Percentiles rank a stretch among this genome's conserved stretches.
Conservation (phyloP, 2,113 vertebrate species). For the Corvus hawaiiensis region DNA sequence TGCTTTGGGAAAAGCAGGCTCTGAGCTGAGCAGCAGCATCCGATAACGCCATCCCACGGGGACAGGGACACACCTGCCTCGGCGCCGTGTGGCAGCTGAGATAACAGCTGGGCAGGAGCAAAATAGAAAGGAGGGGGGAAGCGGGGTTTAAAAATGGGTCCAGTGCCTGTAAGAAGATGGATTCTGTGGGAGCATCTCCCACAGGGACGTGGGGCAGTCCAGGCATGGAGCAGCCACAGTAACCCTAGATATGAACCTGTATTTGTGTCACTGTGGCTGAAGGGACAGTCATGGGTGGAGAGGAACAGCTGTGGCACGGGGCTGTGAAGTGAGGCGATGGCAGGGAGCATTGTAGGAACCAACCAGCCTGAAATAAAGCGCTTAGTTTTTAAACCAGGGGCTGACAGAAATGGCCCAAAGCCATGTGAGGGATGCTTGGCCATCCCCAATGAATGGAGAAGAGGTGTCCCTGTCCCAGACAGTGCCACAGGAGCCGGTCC, state of each 20-base stretch:
- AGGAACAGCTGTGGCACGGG: neutral
- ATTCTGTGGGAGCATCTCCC: neutral
- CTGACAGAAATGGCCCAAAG: neutral
- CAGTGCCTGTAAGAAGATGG: neutral
- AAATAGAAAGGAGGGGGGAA: conserved; percentile 11
- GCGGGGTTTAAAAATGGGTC: neutral
- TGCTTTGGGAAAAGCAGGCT: neutral
- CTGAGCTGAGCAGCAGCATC: neutral
- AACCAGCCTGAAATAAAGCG: neutral
- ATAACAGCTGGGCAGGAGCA: conserved; percentile 10
- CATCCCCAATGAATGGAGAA: accelerated
- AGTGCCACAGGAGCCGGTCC: neutral
- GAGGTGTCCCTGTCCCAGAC: neutral
- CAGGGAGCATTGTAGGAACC: neutral
- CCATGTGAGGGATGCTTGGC: neutral
- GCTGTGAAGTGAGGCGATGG: accelerated
- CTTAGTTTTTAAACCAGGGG: neutral
- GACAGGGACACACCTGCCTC: neutral
- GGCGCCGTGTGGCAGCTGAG: neutral
- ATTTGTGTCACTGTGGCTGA: neutral
- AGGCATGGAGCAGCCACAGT: neutral
- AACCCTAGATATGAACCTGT: neutral
- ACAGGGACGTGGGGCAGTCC: neutral
- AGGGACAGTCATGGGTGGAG: neutral
- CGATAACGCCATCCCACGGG: accelerated